Percentiles rank a stretch among this genome's conserved stretches.
Conservation (phyloP, 92 coral and sea anemone species). For the Phenganax marumi region DNA sequence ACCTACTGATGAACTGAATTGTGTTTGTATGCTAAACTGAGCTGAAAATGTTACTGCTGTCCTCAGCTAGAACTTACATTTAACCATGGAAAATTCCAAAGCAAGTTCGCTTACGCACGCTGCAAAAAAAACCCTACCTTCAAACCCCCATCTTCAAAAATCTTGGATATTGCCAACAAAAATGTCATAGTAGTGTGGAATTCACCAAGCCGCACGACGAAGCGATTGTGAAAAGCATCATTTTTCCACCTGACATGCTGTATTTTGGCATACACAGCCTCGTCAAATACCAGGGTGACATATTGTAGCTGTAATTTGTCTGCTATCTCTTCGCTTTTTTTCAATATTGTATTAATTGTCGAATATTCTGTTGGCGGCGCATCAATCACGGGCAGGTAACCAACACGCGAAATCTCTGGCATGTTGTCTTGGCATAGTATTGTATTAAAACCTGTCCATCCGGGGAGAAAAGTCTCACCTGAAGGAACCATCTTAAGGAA, state of each 20-base stretch:
- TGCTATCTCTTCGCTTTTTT: neutral
- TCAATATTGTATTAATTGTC: neutral
- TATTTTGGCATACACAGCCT: conserved; percentile 4
- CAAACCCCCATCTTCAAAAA: neutral
- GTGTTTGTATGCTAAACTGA: no score
- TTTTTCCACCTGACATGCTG: conserved; percentile 13
- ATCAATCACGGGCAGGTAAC: conserved; percentile 19
- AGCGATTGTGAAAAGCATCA: neutral
- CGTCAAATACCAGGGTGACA: neutral
- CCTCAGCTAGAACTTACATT: no score
- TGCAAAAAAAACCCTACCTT: neutral
- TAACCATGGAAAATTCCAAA: no score
- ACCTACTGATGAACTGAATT: no score
- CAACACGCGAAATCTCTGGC: conserved; percentile 4
- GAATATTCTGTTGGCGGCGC: conserved; percentile 1
- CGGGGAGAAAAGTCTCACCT: conserved; percentile 1
- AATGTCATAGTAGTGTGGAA: neutral
- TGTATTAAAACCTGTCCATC: conserved; percentile 10
- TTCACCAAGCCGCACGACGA: conserved; percentile 1
- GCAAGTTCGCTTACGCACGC: no score
- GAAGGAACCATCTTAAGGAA: conserved; percentile 36
- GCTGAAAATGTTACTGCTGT: no score
- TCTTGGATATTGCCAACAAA: neutral
- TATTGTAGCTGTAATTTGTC: conserved; percentile 4
- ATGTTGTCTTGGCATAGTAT: neutral